Conservation (phyloP, 2,797 vertebrate genomes). For the Gymnodraco acuticeps region DNA sequence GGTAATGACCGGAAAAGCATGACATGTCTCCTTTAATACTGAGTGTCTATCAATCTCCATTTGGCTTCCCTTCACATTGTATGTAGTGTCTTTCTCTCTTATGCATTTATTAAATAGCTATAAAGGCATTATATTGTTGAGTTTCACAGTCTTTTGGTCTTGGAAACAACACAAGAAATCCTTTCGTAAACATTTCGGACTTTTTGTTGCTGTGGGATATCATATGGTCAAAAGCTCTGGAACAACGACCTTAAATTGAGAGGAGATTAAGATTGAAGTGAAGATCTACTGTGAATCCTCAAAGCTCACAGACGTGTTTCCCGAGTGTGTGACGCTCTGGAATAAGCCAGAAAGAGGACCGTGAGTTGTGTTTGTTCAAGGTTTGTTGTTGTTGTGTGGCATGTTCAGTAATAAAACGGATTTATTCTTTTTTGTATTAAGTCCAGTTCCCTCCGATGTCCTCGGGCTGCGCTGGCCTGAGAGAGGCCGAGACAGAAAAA, state of each 20-base stretch:
- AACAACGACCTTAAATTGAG: background rate
- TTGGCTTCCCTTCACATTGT: no score
- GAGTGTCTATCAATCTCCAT: no score
- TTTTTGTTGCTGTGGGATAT: background rate
- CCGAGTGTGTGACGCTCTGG: background rate
- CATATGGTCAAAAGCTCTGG: background rate
- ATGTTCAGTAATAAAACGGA: conserved; percentile 10
- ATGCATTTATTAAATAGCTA: no score
- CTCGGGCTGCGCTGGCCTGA: conserved; percentile 17
- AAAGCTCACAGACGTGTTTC: background rate
- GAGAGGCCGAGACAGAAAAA: conserved; percentile 40
- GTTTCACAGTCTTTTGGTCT: no score
- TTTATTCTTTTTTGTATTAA: background rate
- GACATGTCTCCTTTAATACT: no score
- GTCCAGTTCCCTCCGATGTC: conserved; percentile 16
- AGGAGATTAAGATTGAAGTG: background rate
- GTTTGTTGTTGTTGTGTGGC: background rate
- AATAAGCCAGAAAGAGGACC: background rate
- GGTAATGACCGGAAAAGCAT: no score
- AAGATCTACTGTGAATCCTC: background rate
- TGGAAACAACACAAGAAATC: no score
- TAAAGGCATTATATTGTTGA: no score
- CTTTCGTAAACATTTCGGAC: background rate
- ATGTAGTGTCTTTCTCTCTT: no score
- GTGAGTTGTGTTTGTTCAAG: background rate